These are phyloP conservation scores for Phrixothrix hirtus DNA, from an alignment of 2,888 invertebrate genomes.

Conservation along the genomic window DNA sequence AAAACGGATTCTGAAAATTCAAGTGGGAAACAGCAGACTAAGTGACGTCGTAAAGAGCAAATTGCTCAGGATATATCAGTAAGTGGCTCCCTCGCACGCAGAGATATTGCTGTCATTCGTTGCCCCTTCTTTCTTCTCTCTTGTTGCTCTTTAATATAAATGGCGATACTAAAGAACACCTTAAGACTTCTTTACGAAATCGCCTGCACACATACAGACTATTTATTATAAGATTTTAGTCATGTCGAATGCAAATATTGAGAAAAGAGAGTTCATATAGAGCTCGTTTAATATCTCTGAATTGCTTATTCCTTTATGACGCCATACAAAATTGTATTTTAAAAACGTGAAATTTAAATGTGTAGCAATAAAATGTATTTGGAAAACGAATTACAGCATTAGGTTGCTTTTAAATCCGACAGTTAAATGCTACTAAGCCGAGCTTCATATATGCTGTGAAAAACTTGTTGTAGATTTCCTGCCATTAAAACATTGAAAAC, in stretches of 20 bases:
- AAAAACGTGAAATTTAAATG: too few species aligned
- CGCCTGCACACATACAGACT: constrained; percentile 22
- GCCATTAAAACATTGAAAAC: too few species aligned
- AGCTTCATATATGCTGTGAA: too few species aligned
- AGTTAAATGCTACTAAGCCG: too few species aligned
- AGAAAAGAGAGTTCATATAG: too few species aligned
- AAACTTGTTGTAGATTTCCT: too few species aligned
- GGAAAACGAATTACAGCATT: too few species aligned
- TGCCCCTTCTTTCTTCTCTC: constrained; percentile 32
- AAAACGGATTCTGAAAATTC: constrained; percentile 15
- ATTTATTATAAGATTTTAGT: constrained; percentile 21
- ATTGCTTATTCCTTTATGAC: too few species aligned
- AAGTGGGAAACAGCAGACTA: constrained; percentile 28
- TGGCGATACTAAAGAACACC: constrained; percentile 31
- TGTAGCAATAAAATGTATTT: too few species aligned
- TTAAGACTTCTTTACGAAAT: constrained; percentile 31
- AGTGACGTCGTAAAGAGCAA: constrained; percentile 51
- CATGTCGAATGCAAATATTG: constrained; percentile 12
- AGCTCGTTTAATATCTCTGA: too few species aligned
- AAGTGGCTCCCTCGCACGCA: constrained; percentile 46
- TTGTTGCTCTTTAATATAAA: constrained; percentile 33
- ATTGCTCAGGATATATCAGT: constrained; percentile 52
- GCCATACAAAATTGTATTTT: too few species aligned
- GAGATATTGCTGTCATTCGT: constrained; percentile 49
- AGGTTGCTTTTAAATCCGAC: too few species aligned